Evolutionary conservation across 92 coral and sea anemone species (phyloP).

Genomic region (Palythoa grandis): DNA sequence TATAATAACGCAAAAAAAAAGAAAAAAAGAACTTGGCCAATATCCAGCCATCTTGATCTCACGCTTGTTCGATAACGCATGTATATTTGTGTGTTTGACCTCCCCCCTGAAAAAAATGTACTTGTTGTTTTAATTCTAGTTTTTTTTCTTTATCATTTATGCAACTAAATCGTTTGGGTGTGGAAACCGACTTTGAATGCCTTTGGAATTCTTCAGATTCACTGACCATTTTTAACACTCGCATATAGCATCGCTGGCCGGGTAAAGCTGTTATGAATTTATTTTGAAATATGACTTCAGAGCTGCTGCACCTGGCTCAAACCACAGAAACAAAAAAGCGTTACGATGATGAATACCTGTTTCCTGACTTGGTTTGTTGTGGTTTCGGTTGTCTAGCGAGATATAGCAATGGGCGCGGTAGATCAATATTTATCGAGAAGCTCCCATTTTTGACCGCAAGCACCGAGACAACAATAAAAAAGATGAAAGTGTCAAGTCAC

Average conservation of each 20-base stretch:
- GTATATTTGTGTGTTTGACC: too few species aligned
- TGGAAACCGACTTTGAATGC: not conserved
- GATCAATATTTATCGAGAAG: slow-evolving; percentile 5
- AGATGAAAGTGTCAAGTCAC: slow-evolving; percentile 1
- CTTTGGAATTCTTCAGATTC: not conserved
- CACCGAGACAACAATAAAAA: slow-evolving; percentile 5
- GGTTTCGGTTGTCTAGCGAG: slow-evolving; percentile 1
- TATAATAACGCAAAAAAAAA: too few species aligned
- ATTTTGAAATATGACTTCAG: slow-evolving; percentile 21
- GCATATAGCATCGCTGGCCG: not conserved
- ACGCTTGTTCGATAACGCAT: too few species aligned
- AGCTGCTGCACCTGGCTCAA: not conserved
- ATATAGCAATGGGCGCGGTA: slow-evolving; percentile 26
- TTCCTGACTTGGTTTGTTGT: slow-evolving; percentile 33
- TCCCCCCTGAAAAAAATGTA: too few species aligned
- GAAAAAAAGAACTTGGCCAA: too few species aligned
- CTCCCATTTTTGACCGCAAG: slow-evolving; percentile 24
- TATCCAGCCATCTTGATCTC: too few species aligned
- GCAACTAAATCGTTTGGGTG: not conserved
- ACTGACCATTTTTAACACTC: not conserved
- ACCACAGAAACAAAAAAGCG: not conserved
- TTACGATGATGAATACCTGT: not conserved
- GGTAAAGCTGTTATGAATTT: not conserved
- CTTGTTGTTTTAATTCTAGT: not conserved
- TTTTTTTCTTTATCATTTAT: not conserved